A percentile compares a stretch with the other conserved stretches of the same genome.
These are phyloP conservation scores for Atta texana DNA, from an alignment of 1,140 invertebrate genomes.

Conservation along the genomic window DNA sequence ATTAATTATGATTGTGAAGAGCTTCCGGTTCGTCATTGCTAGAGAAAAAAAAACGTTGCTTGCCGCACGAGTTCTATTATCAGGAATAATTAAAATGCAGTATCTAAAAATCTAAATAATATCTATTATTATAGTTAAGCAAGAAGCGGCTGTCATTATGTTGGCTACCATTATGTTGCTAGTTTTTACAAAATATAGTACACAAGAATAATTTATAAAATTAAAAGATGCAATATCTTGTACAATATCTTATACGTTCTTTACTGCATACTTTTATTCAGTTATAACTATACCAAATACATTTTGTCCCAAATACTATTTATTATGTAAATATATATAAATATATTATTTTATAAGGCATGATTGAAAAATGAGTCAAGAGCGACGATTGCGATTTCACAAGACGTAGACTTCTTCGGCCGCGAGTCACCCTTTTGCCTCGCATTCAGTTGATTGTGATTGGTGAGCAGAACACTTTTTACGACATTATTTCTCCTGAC, in stretches of 20 bases:
- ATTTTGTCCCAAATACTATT: neutral
- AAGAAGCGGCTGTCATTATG: neutral
- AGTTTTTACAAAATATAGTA: slow-evolving; percentile 8
- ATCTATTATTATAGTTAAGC: neutral
- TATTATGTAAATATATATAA: neutral
- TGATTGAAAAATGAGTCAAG: neutral
- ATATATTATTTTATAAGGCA: neutral
- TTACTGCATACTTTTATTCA: neutral
- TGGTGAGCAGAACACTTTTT: slow-evolving; percentile 52
- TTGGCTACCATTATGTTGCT: neutral
- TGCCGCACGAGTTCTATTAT: no score
- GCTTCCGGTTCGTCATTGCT: neutral
- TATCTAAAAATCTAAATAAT: neutral
- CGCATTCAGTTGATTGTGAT: slow-evolving; percentile 65
- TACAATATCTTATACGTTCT: neutral
- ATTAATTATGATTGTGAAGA: neutral
- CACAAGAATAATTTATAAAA: neutral
- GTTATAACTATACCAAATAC: slow-evolving; percentile 8
- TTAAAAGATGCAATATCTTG: neutral
- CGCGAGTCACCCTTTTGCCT: neutral
- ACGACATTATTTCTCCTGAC: slow-evolving; percentile 71
- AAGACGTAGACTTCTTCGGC: slow-evolving; percentile 9
- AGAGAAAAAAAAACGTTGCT: no score
- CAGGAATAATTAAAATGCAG: neutral
- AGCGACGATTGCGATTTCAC: slow-evolving; percentile 30